These are phyloP conservation scores for Cylindroiulus punctatus DNA, from an alignment of 2,888 invertebrate species.

Conservation along the genomic window DNA sequence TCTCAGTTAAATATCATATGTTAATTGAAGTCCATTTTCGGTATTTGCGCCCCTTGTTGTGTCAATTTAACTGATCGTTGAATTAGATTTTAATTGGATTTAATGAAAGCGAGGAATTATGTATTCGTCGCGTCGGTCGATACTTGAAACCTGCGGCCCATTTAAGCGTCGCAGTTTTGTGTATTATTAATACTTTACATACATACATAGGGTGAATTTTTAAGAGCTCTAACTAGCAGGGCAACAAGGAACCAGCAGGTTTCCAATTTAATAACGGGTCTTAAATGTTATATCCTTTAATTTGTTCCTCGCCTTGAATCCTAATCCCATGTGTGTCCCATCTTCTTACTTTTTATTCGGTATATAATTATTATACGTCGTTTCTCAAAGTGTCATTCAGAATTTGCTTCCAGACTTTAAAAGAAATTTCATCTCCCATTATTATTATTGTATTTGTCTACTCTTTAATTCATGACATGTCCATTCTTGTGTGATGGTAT, in stretches of 20 bases:
- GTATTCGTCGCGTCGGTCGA: conserved; percentile 1
- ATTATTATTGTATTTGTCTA: conserved; percentile 37
- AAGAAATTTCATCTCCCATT: conserved; percentile 24
- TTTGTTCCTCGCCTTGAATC: not conserved
- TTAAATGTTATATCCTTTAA: conserved; percentile 37
- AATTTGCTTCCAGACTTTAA: not conserved
- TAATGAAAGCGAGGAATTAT: not conserved
- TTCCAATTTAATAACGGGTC: conserved; percentile 42
- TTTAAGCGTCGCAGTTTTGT: conserved; percentile 10
- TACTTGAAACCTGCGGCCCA: conserved; percentile 20
- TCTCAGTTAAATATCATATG: not conserved
- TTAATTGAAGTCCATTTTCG: not conserved
- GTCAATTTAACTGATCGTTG: not conserved
- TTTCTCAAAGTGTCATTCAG: conserved; percentile 22
- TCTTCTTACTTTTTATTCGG: not conserved
- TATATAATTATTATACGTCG: not conserved
- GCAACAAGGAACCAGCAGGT: conserved; percentile 16
- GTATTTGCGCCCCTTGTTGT: not conserved
- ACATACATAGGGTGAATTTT: conserved; percentile 21
- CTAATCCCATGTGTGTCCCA: not conserved
- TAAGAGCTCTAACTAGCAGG: conserved; percentile 14
- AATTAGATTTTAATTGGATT: conserved; percentile 29
- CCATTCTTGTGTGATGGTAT: conserved; percentile 21
- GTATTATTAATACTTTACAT: conserved; percentile 11
- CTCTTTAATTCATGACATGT: conserved; percentile 29